Evolutionary conservation across 2,113 vertebrate species (phyloP).

Genomic region (Agapornis roseicollis): DNA sequence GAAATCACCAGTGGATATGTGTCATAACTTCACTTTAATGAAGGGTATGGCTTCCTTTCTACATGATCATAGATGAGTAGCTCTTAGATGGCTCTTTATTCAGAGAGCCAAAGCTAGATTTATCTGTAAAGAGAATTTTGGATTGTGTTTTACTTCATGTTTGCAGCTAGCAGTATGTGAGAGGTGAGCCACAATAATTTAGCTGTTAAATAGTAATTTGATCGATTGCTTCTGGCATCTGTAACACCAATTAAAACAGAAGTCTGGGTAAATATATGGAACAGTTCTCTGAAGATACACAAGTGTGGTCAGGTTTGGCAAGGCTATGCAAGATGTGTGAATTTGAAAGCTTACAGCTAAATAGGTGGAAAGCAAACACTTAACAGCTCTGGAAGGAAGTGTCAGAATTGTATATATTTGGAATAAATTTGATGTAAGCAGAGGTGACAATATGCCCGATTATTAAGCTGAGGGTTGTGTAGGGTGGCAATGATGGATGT

Average conservation of each 20-base stretch:
- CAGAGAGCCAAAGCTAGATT: neutral
- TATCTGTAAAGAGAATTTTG: neutral
- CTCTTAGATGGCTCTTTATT: neutral
- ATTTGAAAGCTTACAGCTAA: neutral
- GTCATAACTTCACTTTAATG: neutral
- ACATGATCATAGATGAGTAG: rapidly evolving
- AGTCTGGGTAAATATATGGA: neutral
- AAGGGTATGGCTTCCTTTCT: neutral
- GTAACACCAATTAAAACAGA: neutral
- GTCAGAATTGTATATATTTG: neutral
- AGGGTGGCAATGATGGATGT: rapidly evolving
- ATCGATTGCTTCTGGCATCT: neutral
- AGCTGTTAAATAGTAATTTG: neutral
- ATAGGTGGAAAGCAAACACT: neutral
- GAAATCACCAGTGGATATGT: rapidly evolving
- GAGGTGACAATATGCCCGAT: neutral
- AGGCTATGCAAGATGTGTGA: rapidly evolving
- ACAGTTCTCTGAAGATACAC: neutral
- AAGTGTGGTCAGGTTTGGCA: neutral
- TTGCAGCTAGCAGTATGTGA: neutral
- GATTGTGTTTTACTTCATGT: neutral
- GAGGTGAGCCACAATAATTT: neutral
- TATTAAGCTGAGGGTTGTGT: rapidly evolving
- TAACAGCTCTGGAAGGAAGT: neutral
- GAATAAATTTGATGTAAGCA: neutral